Base-by-base conservation (phyloP, 37 sponge, comb jelly and placozoan species). In the Axinella damicornis region DNA sequence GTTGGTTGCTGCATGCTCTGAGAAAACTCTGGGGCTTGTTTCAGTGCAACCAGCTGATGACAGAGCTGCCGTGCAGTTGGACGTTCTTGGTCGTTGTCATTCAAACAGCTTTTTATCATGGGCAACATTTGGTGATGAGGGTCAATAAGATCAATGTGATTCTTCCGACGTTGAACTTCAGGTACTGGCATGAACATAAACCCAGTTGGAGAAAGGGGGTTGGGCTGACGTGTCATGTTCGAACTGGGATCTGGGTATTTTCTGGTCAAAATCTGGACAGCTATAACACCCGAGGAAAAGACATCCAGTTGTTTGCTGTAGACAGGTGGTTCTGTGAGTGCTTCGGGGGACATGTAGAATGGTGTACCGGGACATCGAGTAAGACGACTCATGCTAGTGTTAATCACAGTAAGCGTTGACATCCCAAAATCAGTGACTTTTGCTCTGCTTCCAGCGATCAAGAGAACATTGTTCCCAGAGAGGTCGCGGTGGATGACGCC, bases 341-440 rank as follows among this genome's bases (percentile, higher is more conserved):
- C 82, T 35, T 81, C 82, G 2, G 82, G 82, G 2, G 82, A 71
- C 82, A 81, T 81, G 71, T 70, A 81, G 18, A 55, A 59, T 55
- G 72, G 71, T 57, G 59, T 57, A 20, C 82, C 82, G 16, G 82
- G 82, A 21, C 28, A 56, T 58, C 69, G 82, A 55, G 82, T 81
- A 30, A 69, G 34, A 58, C 73, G 73, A 12, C 39, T 46, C 56
- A 53, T 52, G 73, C 52, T 21, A 34, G 20, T 20, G 0, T 69
- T 46, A 41, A 19, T 17, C 18, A 30, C 77, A 31, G 20, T 19
- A 31, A 76, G 58, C 63, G 56, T 76, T 27, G 38, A 32, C 77
- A 79, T 40, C 18, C 80, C 80, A 79, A 79, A 79, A 66, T 79
- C 80, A 40, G 80, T 65, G 19, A 79, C 67, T 19, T 79, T 79